Evolutionary conservation across 2,113 vertebrate genomes (phyloP).

Genomic region (Silurus glanis): DNA sequence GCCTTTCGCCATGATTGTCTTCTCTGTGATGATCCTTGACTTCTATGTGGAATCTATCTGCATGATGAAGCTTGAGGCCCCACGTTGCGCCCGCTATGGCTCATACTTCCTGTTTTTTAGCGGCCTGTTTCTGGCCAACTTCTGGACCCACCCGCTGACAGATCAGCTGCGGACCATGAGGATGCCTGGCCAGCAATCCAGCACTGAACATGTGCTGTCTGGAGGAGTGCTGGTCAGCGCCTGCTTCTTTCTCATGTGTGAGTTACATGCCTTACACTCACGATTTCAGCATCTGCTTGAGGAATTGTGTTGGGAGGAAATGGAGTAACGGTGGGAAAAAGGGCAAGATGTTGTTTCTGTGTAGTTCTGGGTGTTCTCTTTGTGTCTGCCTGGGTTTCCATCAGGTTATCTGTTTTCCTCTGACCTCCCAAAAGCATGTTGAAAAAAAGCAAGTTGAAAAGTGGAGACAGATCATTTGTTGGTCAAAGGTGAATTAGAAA

Average conservation of each 20-base stretch:
- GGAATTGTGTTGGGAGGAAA: background rate
- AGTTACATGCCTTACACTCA: slow-evolving; percentile 54
- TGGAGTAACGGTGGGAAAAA: background rate
- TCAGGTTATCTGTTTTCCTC: background rate
- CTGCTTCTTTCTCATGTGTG: slow-evolving; percentile 93
- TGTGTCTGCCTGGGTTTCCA: background rate
- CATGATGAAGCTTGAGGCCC: slow-evolving; percentile 86
- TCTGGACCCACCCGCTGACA: slow-evolving; percentile 95
- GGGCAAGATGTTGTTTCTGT: background rate
- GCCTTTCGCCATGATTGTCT: slow-evolving; percentile 86
- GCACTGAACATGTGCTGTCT: slow-evolving; percentile 94
- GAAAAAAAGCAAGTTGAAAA: too few species aligned
- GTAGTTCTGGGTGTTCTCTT: background rate
- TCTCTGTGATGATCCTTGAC: slow-evolving; percentile 92
- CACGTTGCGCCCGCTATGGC: slow-evolving; percentile 84
- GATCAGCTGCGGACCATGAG: slow-evolving; percentile 87
- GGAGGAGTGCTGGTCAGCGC: slow-evolving; percentile 95
- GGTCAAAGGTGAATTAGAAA: too few species aligned
- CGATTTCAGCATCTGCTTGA: background rate
- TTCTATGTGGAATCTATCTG: slow-evolving; percentile 96
- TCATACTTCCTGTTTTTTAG: slow-evolving; percentile 81
- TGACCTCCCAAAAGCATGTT: background rate
- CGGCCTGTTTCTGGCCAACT: slow-evolving; percentile 89
- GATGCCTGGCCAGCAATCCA: slow-evolving; percentile 75
- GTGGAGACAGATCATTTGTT: too few species aligned